phyloP scores from a whole-genome alignment of 2,113 vertebrate genomes.

The Nymphicus hollandicus region DNA sequence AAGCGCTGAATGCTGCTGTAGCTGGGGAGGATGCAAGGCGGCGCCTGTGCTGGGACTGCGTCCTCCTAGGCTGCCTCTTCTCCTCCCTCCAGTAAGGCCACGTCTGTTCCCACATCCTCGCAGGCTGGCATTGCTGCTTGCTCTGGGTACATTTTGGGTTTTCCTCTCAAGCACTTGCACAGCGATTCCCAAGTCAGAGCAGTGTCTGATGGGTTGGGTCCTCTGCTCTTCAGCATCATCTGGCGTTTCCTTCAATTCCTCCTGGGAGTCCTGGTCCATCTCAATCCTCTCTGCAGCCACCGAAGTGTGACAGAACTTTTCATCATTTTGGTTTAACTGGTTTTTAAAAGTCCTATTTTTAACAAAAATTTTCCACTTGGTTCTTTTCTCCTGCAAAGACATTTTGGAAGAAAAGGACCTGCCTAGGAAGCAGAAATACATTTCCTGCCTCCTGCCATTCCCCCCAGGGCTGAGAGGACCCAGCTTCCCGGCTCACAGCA shows the following conservation, averaged over 20 bases:
- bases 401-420: background rate
- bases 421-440: background rate
- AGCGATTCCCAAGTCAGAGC: accelerated
- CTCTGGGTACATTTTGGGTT: background rate
- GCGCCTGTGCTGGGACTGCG: background rate
- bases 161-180: background rate
- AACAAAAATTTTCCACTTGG: background rate
- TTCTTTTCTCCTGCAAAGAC: background rate
- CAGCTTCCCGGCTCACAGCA: background rate
- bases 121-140: background rate
- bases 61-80: background rate
- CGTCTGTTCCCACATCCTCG: accelerated
- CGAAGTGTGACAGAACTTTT: background rate
- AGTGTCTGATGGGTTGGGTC: background rate
- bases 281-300: background rate
- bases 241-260: background rate
- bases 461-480: background rate
- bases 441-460: background rate
- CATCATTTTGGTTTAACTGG: background rate
- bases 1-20: background rate
- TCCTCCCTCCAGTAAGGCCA: background rate
- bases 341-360: background rate
- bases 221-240: background rate
- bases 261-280: background rate
- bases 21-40: background rate